phyloP scores from a whole-genome alignment of 2,113 vertebrate genomes.

The Euleptes europaea region DNA sequence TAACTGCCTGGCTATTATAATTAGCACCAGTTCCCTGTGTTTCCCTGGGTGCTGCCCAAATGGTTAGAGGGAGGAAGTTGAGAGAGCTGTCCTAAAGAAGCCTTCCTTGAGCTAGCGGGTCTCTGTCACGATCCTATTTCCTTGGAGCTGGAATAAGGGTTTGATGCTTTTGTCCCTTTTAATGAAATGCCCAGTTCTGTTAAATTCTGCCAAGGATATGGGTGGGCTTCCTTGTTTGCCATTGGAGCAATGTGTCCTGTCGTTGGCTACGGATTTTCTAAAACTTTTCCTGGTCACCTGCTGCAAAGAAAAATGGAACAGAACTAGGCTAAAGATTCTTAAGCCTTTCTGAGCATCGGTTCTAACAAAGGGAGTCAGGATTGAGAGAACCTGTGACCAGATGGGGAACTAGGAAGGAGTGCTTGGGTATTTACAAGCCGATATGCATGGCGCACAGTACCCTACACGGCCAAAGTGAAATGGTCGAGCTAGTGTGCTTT shows the following conservation, averaged over 20 bases:
- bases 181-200: slow-evolving; percentile 12
- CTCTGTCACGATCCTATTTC: neutral
- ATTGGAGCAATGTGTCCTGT: neutral
- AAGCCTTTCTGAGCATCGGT: neutral
- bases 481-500: neutral
- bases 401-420: neutral
- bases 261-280: neutral
- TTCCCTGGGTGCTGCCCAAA: slow-evolving; percentile 34
- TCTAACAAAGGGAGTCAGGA: neutral
- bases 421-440: neutral
- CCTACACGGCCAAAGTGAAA: slow-evolving; percentile 6
- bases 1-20: slow-evolving; percentile 61
- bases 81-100: slow-evolving; percentile 7
- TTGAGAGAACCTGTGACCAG: neutral
- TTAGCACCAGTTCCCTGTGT: slow-evolving; percentile 62
- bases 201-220: neutral
- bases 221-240: neutral
- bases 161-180: neutral
- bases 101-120: neutral
- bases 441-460: neutral
- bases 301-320: neutral
- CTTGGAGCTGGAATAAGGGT: neutral
- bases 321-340: neutral
- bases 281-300: neutral
- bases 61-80: slow-evolving; percentile 30